Conservation (phyloP, 2,888 invertebrate genomes). For the Drosophila monieri region DNA sequence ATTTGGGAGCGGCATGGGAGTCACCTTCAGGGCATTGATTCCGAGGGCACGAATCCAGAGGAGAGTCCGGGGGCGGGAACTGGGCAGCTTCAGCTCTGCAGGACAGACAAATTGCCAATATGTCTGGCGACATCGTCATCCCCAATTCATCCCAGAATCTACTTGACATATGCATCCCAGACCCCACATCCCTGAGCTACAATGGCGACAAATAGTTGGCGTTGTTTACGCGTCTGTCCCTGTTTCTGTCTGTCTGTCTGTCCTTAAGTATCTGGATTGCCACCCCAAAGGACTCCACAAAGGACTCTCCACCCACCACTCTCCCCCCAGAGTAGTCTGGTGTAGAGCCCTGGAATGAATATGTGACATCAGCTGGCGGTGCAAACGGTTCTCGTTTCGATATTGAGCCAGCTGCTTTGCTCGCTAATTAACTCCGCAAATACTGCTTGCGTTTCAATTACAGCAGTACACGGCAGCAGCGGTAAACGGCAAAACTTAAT, state of each 20-base stretch:
- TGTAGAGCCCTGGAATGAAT: slow-evolving; percentile 13
- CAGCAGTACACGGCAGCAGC: slow-evolving; percentile 1
- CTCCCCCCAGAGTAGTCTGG: neutral
- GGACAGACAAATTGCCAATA: slow-evolving; percentile 54
- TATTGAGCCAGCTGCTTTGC: slow-evolving; percentile 41
- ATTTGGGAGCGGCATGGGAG: neutral
- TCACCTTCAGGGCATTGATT: slow-evolving; percentile 6
- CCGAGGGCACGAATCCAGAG: neutral
- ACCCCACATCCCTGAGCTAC: neutral
- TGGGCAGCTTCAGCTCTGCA: slow-evolving; percentile 21
- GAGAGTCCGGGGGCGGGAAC: neutral
- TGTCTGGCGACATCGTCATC: slow-evolving; percentile 52
- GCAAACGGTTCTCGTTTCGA: slow-evolving; percentile 29
- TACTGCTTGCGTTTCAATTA: slow-evolving; percentile 38
- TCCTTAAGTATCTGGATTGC: slow-evolving; percentile 9
- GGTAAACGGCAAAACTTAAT: neutral
- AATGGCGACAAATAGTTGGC: slow-evolving; percentile 46
- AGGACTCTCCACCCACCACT: neutral
- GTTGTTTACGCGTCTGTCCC: slow-evolving; percentile 37
- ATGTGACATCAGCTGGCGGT: slow-evolving; percentile 36
- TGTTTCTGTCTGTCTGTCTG: neutral
- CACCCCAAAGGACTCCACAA: slow-evolving; percentile 18
- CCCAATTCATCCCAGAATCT: slow-evolving; percentile 9
- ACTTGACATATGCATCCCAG: slow-evolving; percentile 44
- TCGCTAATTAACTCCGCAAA: slow-evolving; percentile 17